These are phyloP conservation scores for Subanguina moxae DNA, from an alignment of 1,140 invertebrate species.

Conservation along the genomic window DNA sequence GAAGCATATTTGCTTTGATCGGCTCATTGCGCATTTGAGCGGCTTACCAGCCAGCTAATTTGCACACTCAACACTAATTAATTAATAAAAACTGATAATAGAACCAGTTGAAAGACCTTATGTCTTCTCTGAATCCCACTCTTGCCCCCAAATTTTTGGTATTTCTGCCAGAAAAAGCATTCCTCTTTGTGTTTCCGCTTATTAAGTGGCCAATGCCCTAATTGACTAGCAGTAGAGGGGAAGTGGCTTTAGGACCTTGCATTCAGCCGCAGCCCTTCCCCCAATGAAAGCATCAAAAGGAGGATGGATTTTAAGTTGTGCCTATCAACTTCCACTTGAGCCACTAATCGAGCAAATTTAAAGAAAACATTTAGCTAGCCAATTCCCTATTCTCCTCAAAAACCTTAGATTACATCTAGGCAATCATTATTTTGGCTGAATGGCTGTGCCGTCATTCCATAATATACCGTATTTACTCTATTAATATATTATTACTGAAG, in stretches of 20 bases:
- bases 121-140: background rate
- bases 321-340: background rate
- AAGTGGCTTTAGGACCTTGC: too few relatives aligned
- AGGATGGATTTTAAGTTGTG: background rate
- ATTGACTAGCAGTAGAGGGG: background rate
- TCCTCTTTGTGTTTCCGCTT: background rate
- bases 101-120: too few relatives aligned
- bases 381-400: background rate
- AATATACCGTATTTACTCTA: too few relatives aligned
- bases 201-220: background rate
- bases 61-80: too few relatives aligned
- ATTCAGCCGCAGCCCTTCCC: too few relatives aligned
- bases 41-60: too few relatives aligned
- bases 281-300: background rate
- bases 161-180: background rate
- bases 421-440: background rate
- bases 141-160: background rate
- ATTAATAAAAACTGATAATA: too few relatives aligned
- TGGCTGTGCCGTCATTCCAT: too few relatives aligned
- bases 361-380: background rate
- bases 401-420: constrained; percentile 1
- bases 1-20: background rate
- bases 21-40: background rate
- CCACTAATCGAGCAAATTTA: background rate
- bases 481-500: too few relatives aligned